Base-by-base conservation (phyloP, 2,797 vertebrate species). In the Hippoglossus hippoglossus region DNA sequence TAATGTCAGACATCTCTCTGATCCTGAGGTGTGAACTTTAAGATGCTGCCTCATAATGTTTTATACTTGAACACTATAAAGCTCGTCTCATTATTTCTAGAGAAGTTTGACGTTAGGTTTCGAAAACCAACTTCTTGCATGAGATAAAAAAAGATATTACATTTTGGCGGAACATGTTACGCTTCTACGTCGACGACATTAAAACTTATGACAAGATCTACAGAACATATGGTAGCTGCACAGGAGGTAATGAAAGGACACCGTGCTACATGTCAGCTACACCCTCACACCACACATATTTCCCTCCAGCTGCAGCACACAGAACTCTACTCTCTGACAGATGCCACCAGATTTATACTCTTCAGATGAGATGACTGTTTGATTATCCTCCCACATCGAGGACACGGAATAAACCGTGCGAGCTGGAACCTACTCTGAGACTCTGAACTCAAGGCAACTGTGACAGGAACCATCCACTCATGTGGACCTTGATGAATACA, bases 301-400 rank as follows among this genome's bases (percentile, higher is more conserved):
- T 34, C 50, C 39, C 34, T 50, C 21, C 52, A 56, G 57, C 44
- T 16, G 72, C 8, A 0, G 21, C 24, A 52, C 51, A 52, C 51
- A 36, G 28, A 26, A 49, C 62, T 74, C 7, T n/a, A 39, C 55
- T 36, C 22, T 44, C 21, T 34, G 46, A 51, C 36, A 13, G 36
- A 39, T 13, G 36, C 36, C 36, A 0, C 54, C 36, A 68, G 49
- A 50, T 78, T 77, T 74, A 56, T 21, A 73, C 57, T 70, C 51
- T 39, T 28, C 3, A 61, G 61, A 75, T 51, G 44, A 61, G 61
- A 75, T 51, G 39, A 80, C 81, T 76, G 91, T 86, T 74, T 73
- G n/a, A 69, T 79, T 69, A 62, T 65, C 70, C 50, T n/a, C 58
- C 47, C 24, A 25, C 59, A 73, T 53, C 63, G 76, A 76, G 78